Evolutionary conservation across 2,888 invertebrate species (phyloP), one percentile per base, ranked within the genome.

Genomic region (Salpingus planirostris): DNA sequence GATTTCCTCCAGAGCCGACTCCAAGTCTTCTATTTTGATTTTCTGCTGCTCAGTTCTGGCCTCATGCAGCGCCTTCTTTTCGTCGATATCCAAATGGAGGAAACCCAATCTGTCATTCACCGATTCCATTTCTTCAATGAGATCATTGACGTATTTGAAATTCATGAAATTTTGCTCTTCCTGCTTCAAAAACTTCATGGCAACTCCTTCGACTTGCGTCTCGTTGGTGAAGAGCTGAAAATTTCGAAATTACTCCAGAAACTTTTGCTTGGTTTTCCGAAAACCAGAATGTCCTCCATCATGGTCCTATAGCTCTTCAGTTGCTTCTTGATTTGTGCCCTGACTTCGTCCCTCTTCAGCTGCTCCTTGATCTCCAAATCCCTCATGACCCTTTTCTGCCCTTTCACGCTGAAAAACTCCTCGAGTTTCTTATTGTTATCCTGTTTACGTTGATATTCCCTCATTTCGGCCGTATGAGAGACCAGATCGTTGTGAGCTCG

Each of bases 81-180:
- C 75, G 28, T 77, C 78, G 35, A 87, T 83, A 46, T 73, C 76
- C 13, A 67, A 59, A 21, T 73, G 70, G 6, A 86, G 59, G 41
- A 72, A 69, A 27, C 73, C 71, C 0, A 86, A 78, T 31, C 72
- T 74, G 43, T 81, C 79, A 44, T 79, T 78, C 2, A 87, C 58
- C 23, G 73, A 70, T 60, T 88, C 87, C 33, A 87, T 70, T 60
- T 89, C 86, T 21, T 78, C 82, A 60, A 91, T 90, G 36, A 91
- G 70, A 55, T 90, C 89, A 57, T 89, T 91, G 22, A 92, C 86
- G 57, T 88, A 92, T 64, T 82, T 88, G 60, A 92, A 92, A 1
- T 89, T 71, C 0, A 91, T 89, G 59, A 91, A 92, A 67, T 92
- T 93, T 59, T 87, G 86, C 49, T 89, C 88, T 55, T 92, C 92